Evolutionary conservation across 2,888 invertebrate species (phyloP), one percentile per base, ranked within the genome.

Genomic region (Acanthosepion lycidas): DNA sequence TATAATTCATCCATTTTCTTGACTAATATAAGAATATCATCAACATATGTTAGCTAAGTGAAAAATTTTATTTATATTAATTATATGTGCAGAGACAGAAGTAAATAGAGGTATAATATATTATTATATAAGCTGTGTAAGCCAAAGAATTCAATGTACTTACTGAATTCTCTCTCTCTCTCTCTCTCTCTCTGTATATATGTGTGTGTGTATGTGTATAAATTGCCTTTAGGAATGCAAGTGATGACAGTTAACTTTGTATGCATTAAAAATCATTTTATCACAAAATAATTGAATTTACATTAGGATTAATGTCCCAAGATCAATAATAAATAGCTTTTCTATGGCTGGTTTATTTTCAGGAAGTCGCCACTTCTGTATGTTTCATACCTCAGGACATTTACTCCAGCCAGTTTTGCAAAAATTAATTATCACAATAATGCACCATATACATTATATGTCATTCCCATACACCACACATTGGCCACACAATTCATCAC

Each of bases 361-460:
- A 78, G 78, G 78, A 33, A 78, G 78, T 78, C 12, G 5, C 78
- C 78, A 78, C n/a, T 78, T 78, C 26, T 1, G n/a, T n/a, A 78
- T 12, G 9, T 78, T 78, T 33, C n/a, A 78, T 78, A 12, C n/a
- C 78, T 78, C 5, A 78, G 33, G 15, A 78, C n/a, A 78, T 78
- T 78, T 78, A 33, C 33, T 15, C 33, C 4, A 33, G n/a, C 78
- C 78, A n/a, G 78, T 78, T 78, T 33, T 33, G n/a, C 15, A 78
- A 78, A 78, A 78, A 78, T n/a, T 78, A 78, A 78, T 78, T 78
- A 78, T 78, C 78, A n/a, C 59, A 59, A 59, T 59, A 59, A n/a
- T 33, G 2, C 78, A 78, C 0, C 12, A 78, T 33, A 78, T 3
- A 33, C 15, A n/a, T 15, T 15, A 15, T 15, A 15, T 78, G n/a